These are phyloP conservation scores for Drosophila austrosaltans DNA, from an alignment of 2,888 invertebrate species.

Conservation along the genomic window DNA sequence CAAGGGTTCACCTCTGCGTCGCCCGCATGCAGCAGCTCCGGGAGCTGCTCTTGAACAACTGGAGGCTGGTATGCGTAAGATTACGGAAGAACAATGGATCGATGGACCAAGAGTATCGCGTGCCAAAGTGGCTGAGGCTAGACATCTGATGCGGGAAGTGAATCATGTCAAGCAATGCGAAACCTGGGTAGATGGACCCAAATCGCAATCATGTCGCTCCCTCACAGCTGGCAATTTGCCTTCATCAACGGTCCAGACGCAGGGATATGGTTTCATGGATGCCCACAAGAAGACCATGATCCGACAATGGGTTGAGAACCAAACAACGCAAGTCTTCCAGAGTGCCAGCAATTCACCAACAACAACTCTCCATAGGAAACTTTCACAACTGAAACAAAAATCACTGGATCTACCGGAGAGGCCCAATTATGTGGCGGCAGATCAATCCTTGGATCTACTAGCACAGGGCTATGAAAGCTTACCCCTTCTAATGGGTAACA, in stretches of 20 bases:
- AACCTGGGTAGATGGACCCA: constrained; percentile 98
- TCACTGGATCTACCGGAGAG: constrained; percentile 78
- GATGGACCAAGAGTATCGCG: constrained; percentile 96
- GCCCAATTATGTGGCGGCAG: constrained; percentile 79
- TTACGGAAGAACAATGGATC: constrained; percentile 97
- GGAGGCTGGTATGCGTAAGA: constrained; percentile 82
- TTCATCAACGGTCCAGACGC: constrained; percentile 70
- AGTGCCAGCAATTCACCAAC: constrained; percentile 85
- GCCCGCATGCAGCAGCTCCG: constrained; percentile 74
- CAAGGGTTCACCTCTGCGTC: constrained; percentile 85
- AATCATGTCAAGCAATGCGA: constrained; percentile 91
- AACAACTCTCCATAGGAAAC: constrained; percentile 83
- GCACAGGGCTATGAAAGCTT: constrained; percentile 40
- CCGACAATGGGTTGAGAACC: constrained; percentile 95
- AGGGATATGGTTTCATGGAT: constrained; percentile 95
- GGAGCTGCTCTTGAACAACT: constrained; percentile 65
- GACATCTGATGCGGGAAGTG: constrained; percentile 91
- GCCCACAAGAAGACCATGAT: constrained; percentile 97
- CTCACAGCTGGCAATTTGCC: constrained; percentile 82
- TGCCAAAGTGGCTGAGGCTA: constrained; percentile 91
- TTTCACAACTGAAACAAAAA: constrained; percentile 87
- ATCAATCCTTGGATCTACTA: constrained; percentile 76
- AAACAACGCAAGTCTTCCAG: constrained; percentile 91
- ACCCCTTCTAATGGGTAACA: constrained; percentile 39
- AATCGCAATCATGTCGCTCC: constrained; percentile 86